These are phyloP conservation scores for Emys orbicularis DNA, from an alignment of 2,797 vertebrate species.

Conservation along the genomic window DNA sequence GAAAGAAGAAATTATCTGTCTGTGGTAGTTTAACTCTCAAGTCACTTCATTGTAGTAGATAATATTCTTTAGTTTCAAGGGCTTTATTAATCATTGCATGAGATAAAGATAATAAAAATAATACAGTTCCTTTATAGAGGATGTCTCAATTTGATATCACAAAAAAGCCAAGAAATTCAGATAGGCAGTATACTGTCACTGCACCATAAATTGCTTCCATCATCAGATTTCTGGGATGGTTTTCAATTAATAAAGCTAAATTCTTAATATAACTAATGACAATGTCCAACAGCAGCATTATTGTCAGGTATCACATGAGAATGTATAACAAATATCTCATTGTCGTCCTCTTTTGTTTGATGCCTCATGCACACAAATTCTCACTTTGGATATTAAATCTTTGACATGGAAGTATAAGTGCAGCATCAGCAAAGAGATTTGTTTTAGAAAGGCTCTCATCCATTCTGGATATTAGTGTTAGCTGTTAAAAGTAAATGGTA, in stretches of 20 bases:
- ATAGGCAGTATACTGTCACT: not conserved
- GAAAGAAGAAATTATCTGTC: not conserved
- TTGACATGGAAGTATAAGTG: conserved; percentile 1
- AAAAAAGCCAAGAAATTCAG: not conserved
- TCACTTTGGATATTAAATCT: conserved; percentile 11
- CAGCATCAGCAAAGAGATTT: not conserved
- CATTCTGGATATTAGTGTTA: not conserved
- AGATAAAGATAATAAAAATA: not conserved
- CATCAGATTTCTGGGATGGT: conserved; percentile 16
- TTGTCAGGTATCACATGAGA: not conserved
- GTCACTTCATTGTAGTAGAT: not conserved
- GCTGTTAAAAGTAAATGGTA: not conserved
- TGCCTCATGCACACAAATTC: conserved; percentile 2
- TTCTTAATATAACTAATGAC: conserved; percentile 34
- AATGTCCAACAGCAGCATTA: not conserved
- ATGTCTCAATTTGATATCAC: not conserved
- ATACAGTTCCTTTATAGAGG: not conserved
- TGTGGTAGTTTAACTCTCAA: not conserved
- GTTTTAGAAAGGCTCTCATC: not conserved
- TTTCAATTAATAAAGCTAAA: conserved; percentile 34
- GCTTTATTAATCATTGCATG: not conserved
- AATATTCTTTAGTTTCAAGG: not conserved
- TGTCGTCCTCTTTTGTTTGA: conserved; percentile 34
- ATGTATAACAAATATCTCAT: conserved; percentile 18
- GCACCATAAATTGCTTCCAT: not conserved